Conservation (phyloP, 2,888 invertebrate species). For the Ophion costatus region DNA sequence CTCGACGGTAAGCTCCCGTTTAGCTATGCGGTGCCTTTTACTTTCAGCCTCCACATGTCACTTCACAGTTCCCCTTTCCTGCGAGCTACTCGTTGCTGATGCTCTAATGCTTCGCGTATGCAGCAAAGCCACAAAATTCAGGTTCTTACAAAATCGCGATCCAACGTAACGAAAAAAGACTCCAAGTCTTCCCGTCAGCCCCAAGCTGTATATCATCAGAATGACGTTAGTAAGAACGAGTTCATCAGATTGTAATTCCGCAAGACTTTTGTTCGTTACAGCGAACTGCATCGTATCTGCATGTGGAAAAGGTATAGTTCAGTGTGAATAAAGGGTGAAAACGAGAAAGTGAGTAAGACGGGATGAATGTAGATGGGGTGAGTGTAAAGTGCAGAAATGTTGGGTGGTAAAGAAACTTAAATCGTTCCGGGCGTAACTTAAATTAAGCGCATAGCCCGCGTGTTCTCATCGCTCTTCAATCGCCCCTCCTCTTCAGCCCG, state of each 20-base stretch:
- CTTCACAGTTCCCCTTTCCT: too few species aligned
- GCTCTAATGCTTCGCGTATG: not conserved
- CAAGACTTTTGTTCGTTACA: not conserved
- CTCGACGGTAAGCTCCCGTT: too few species aligned
- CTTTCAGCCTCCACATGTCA: too few species aligned
- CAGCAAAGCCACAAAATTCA: not conserved
- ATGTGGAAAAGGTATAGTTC: not conserved
- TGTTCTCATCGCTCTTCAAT: conserved; percentile 32
- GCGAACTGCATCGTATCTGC: not conserved
- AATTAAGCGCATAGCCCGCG: conserved; percentile 53
- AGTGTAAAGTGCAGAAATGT: conserved; percentile 35
- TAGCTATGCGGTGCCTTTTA: too few species aligned
- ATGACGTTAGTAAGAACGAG: not conserved
- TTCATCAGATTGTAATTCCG: not conserved
- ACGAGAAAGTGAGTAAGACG: not conserved
- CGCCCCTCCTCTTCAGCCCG: not conserved
- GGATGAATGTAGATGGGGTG: not conserved
- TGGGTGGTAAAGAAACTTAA: conserved; percentile 55
- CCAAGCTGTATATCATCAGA: too few species aligned
- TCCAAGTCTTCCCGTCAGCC: too few species aligned
- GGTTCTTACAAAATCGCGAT: too few species aligned
- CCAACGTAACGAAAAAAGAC: too few species aligned
- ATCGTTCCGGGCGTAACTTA: conserved; percentile 57
- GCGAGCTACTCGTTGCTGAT: too few species aligned
- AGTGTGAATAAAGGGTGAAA: not conserved